Evolutionary conservation across 1,140 invertebrate genomes (phyloP), one percentile per base, ranked within the genome.

Genomic region (Trichogramma pretiosum): DNA sequence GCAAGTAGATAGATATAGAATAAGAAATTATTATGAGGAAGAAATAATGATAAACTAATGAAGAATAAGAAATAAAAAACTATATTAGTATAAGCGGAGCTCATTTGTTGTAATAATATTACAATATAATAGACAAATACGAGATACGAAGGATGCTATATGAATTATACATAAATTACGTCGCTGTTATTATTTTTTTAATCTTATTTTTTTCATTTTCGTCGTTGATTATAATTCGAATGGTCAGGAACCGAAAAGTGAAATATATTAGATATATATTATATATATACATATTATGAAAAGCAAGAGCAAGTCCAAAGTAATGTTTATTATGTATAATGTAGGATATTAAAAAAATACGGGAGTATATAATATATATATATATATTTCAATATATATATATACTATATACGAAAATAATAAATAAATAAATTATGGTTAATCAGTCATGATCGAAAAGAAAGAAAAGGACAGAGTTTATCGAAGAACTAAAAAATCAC

Each of bases 71-170:
- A 21, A 33, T 26, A n/a, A 43, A 44, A 44, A 33, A 37, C 23
- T 37, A 39, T 14, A 10, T n/a, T 14, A 10, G 14, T 24, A 49
- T 18, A 28, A 17, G 21, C 38, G 14, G 16, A 36, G 33, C 28
- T 39, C 41, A 28, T 50, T 50, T 40, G 28, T 40, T 42, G 23
- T 45, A 40, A 39, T 14, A 33, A 24, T 42, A 44, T 44, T 28
- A 35, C 18, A n/a, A 37, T 36, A 30, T 35, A 33, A 28, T 18
- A 37, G 21, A 38, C 18, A 38, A 22, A 38, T 14, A 34, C 14
- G 14, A 8, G 18, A 36, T 8, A 39, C 33, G 32, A 41, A 16
- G 23, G 23, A 36, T 33, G 38, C 10, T 36, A 36, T 24, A 40
- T 26, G 5, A n/a, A n/a, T 22, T 38, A 22, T 11, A 38, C 23